These are phyloP conservation scores for Hystrix cristata DNA, from an alignment of 2,113 vertebrate species.

Conservation along the genomic window DNA sequence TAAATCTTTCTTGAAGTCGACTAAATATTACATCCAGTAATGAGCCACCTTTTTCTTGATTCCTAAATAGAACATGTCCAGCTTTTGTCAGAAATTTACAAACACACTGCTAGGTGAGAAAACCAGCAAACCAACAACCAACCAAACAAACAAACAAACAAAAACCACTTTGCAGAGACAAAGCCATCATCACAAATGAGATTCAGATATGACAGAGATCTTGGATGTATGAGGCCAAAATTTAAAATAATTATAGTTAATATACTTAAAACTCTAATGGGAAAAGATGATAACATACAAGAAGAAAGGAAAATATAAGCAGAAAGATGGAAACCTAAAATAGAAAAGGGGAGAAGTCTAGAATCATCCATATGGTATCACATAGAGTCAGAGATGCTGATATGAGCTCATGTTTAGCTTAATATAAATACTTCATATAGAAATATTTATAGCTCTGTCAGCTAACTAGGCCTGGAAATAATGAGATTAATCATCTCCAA, in stretches of 20 bases:
- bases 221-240: neutral
- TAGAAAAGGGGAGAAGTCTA: neutral
- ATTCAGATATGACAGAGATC: neutral
- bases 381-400: neutral
- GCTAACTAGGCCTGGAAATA: neutral
- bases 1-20: neutral
- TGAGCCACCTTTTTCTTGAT: neutral
- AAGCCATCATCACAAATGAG: neutral
- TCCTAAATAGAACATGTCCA: neutral
- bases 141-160: neutral
- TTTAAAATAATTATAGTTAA: neutral
- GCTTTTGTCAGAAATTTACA: neutral
- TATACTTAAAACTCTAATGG: neutral
- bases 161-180: neutral
- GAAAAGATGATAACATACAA: neutral
- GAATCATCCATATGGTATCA: neutral
- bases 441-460: neutral
- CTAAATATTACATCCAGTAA: neutral
- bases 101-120: neutral
- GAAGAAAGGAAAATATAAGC: neutral
- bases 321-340: neutral
- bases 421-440: neutral
- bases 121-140: neutral
- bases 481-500: neutral
- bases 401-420: neutral